A percentile compares a stretch with the other conserved stretches of the same genome.
phyloP scores from a whole-genome alignment of 2,797 vertebrate species.

The Cercopithecus hamlyni region DNA sequence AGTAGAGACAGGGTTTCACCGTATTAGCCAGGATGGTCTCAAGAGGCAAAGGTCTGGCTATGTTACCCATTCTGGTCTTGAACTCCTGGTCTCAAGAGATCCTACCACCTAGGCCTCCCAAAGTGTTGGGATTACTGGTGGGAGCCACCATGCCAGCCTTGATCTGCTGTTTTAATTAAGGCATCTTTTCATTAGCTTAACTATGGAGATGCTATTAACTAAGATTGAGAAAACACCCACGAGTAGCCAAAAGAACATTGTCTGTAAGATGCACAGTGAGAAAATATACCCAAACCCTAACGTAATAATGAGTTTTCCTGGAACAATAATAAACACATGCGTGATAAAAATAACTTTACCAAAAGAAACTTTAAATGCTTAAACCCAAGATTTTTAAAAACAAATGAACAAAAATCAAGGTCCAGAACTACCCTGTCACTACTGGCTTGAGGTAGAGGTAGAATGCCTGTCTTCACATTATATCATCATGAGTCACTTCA shows the following conservation, averaged over 20 bases:
- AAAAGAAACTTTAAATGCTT: constrained; percentile 23
- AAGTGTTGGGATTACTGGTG: neutral
- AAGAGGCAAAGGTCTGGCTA: neutral
- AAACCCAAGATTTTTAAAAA: neutral
- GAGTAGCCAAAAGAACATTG: neutral
- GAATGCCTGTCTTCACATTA: neutral
- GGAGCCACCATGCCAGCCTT: neutral
- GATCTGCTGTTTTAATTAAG: neutral
- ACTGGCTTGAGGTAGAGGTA: neutral
- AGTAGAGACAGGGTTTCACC: too few relatives aligned
- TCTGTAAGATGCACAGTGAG: neutral
- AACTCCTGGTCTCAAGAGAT: neutral
- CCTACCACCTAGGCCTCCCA: neutral
- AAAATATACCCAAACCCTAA: neutral
- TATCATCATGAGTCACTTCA: neutral
- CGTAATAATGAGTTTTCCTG: neutral
- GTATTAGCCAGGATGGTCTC: too few relatives aligned
- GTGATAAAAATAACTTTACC: neutral
- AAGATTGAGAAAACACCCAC: neutral
- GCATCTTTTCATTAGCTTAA: constrained; percentile 17
- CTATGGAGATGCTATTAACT: neutral
- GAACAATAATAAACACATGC: neutral
- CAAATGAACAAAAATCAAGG: neutral
- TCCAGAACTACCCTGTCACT: neutral
- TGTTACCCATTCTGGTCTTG: neutral